Conservation (phyloP, 2,113 vertebrate species). For the Crypturellus undulatus region DNA sequence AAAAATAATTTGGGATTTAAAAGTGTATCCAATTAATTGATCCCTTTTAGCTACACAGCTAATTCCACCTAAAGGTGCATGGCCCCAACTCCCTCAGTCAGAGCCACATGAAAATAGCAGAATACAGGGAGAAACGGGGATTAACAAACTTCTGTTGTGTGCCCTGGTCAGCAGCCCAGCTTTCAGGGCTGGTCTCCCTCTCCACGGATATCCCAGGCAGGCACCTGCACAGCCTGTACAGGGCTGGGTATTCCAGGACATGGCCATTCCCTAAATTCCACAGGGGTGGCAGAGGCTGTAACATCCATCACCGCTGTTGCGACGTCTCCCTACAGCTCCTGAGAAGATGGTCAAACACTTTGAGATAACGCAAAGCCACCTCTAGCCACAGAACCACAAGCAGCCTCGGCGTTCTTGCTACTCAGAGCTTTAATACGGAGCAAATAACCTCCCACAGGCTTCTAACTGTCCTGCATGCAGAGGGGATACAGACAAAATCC, state of each 20-base stretch:
- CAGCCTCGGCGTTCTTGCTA: neutral
- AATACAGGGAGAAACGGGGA: neutral
- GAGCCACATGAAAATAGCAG: neutral
- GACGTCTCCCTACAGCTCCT: neutral
- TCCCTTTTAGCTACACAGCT: rapidly evolving
- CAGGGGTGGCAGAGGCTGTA: neutral
- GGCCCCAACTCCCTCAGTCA: neutral
- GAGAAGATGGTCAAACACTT: rapidly evolving
- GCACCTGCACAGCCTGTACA: rapidly evolving
- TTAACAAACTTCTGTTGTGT: neutral
- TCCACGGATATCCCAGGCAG: neutral
- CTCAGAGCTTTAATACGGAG: neutral
- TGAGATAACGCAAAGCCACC: neutral
- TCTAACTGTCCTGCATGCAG: neutral
- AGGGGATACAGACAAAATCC: neutral
- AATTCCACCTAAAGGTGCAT: neutral
- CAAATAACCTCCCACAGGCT: neutral
- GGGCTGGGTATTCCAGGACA: rapidly evolving
- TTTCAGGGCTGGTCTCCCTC: neutral
- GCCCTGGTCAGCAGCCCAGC: neutral
- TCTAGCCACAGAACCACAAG: neutral
- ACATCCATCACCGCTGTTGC: neutral
- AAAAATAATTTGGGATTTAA: neutral
- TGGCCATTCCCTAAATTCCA: neutral
- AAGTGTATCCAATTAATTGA: neutral